These are phyloP conservation scores for Willisornis vidua DNA, from an alignment of 2,113 vertebrate species.

Conservation along the genomic window DNA sequence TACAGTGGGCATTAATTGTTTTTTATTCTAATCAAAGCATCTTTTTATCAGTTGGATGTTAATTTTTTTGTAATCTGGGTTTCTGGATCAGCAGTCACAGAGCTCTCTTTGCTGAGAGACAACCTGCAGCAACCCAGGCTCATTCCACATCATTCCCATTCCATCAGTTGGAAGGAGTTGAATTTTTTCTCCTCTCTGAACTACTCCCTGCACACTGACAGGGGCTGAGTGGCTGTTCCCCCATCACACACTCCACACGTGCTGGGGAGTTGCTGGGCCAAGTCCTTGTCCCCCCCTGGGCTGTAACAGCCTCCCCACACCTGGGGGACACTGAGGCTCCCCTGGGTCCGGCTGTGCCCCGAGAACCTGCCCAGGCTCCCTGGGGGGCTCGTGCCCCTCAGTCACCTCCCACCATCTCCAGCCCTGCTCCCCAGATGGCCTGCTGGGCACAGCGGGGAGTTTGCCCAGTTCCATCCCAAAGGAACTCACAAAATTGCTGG, in stretches of 20 bases:
- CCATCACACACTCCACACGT: fast-evolving
- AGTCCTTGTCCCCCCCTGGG: background rate
- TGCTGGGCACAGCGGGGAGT: background rate
- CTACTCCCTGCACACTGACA: background rate
- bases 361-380: background rate
- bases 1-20: fast-evolving
- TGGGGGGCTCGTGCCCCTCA: background rate
- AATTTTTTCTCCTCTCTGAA: background rate
- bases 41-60: background rate
- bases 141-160: background rate
- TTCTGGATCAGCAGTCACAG: fast-evolving
- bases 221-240: background rate
- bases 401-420: background rate
- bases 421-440: background rate
- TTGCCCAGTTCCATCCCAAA: background rate
- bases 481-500: background rate
- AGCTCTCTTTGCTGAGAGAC: background rate
- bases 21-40: background rate
- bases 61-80: background rate
- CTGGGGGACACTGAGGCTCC: background rate
- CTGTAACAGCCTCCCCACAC: background rate
- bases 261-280: background rate
- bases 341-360: background rate
- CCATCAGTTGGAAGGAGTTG: background rate
- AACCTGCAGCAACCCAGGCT: background rate